phyloP scores from a whole-genome alignment of 2,797 vertebrate species.

The Nyctibius grandis region DNA sequence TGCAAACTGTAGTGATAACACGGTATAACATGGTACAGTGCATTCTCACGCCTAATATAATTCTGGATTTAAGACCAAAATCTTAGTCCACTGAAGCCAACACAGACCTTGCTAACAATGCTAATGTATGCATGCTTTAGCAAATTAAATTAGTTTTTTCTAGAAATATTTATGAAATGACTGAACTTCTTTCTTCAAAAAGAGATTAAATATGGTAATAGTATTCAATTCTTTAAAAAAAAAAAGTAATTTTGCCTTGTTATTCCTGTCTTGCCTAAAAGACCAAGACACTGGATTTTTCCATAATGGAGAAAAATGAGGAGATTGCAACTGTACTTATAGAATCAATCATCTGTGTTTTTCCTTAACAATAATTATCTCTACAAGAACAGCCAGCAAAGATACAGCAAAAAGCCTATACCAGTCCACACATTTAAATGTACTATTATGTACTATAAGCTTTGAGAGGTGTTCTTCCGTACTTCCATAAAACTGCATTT shows the following conservation, averaged over 20 bases:
- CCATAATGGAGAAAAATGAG: neutral
- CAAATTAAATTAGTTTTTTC: neutral
- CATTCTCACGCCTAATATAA: neutral
- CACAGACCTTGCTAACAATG: neutral
- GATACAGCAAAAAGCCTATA: neutral
- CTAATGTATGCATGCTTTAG: neutral
- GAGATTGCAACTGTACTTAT: neutral
- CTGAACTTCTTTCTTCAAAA: neutral
- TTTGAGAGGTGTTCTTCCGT: neutral
- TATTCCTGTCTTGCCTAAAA: neutral
- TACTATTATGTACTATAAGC: neutral
- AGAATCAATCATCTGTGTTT: neutral
- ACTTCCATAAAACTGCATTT: neutral
- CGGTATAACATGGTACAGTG: accelerated
- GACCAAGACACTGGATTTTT: neutral
- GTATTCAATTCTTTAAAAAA: neutral
- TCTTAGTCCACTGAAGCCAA: neutral
- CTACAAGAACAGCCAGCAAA: neutral
- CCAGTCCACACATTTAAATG: neutral
- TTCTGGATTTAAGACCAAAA: neutral
- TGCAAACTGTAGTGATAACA: neutral
- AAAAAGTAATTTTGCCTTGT: neutral
- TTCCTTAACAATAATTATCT: neutral
- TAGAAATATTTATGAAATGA: neutral
- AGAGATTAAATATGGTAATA: neutral